Percentiles rank a stretch among this genome's conserved stretches.
Evolutionary conservation across 2,113 vertebrate genomes (phyloP).

Genomic region (Odocoileus hemionus): DNA sequence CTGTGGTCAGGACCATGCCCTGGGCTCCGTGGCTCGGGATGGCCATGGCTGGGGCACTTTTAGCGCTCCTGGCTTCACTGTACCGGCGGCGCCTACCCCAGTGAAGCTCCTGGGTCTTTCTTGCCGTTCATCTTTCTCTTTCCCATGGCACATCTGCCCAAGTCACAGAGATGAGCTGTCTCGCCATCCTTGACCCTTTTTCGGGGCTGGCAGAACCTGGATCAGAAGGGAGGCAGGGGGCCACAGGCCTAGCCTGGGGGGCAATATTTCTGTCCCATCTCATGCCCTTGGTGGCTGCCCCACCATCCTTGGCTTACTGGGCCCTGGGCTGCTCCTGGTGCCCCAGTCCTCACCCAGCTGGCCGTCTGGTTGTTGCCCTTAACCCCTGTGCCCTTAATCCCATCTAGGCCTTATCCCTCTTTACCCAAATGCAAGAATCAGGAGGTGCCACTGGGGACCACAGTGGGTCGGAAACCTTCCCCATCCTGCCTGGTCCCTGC

Average conservation of each 20-base stretch:
- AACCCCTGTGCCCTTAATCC: background rate
- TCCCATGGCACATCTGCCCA: background rate
- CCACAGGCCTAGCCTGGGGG: background rate
- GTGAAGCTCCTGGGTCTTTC: background rate
- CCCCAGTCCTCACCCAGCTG: background rate
- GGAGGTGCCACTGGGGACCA: background rate
- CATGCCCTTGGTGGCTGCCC: background rate
- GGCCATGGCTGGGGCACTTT: background rate
- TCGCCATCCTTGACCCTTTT: background rate
- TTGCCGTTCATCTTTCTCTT: accelerated
- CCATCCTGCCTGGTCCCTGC: background rate
- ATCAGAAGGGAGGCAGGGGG: background rate
- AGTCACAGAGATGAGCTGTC: background rate
- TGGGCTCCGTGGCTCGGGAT: background rate
- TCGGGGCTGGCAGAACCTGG: background rate
- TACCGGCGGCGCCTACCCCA: constrained; percentile 22
- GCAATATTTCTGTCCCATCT: background rate
- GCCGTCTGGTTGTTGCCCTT: background rate
- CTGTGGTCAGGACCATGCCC: accelerated
- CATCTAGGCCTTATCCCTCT: background rate
- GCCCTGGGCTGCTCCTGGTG: background rate
- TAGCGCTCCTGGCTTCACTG: background rate
- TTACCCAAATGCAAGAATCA: background rate
- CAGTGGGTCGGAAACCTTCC: background rate
- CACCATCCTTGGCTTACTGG: background rate